Percentiles rank a stretch among this genome's conserved stretches.
phyloP scores from a whole-genome alignment of 2,888 invertebrate genomes.

The Matsumyia berberina region DNA sequence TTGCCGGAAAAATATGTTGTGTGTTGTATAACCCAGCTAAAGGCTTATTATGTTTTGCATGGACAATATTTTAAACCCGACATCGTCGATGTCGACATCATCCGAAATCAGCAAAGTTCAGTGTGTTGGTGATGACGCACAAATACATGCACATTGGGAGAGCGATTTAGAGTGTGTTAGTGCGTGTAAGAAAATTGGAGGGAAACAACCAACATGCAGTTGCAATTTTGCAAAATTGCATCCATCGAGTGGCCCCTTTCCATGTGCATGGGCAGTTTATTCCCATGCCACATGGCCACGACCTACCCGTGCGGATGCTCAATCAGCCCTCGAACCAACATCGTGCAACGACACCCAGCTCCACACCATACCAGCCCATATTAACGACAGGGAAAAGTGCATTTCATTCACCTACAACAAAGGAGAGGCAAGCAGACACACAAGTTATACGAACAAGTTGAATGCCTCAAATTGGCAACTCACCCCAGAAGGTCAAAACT shows the following conservation, averaged over 20 bases:
- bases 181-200: conserved; percentile 54
- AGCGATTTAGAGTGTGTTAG: conserved; percentile 26
- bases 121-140: conserved; percentile 62
- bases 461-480: conserved; percentile 57
- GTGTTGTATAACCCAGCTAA: conserved; percentile 80
- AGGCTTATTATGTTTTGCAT: conserved; percentile 82
- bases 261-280: conserved; percentile 1
- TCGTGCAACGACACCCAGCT: not conserved
- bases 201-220: conserved; percentile 60
- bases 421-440: conserved; percentile 29
- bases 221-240: conserved; percentile 71
- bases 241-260: conserved; percentile 20
- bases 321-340: conserved; percentile 41
- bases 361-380: conserved; percentile 3
- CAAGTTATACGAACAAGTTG: conserved; percentile 32
- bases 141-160: conserved; percentile 10
- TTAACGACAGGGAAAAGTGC: conserved; percentile 46
- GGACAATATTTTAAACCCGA: conserved; percentile 63
- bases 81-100: conserved; percentile 68
- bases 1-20: conserved; percentile 80
- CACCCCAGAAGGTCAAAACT: conserved; percentile 54
- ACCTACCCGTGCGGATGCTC: conserved; percentile 20
- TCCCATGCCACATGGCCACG: not conserved
- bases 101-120: conserved; percentile 56
- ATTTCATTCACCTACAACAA: conserved; percentile 57